phyloP scores from a whole-genome alignment of 2,113 vertebrate genomes.

The Caracal caracal region DNA sequence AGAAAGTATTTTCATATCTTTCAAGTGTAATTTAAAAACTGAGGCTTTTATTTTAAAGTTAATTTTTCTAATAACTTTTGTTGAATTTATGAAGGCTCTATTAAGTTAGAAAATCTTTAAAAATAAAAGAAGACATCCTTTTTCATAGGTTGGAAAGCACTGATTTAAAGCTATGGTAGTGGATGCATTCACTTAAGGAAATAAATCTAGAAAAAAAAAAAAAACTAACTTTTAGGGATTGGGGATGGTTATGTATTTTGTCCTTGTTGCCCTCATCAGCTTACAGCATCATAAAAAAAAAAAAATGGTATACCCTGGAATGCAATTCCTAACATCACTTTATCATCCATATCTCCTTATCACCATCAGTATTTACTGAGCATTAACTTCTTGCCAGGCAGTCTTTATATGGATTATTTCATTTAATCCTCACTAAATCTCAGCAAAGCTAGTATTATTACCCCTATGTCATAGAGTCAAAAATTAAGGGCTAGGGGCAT shows the following conservation, averaged over 20 bases:
- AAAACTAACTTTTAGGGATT: not conserved
- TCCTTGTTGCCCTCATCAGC: not conserved
- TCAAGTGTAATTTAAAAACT: not conserved
- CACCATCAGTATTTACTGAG: not conserved
- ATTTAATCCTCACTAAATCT: slow-evolving; percentile 28
- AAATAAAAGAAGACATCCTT: not conserved
- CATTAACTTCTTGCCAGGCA: not conserved
- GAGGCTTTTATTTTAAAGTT: not conserved
- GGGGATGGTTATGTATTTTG: not conserved
- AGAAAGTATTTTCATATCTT: not conserved
- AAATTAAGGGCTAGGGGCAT: not conserved
- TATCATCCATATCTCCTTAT: not conserved
- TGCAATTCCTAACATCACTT: not conserved
- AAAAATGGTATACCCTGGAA: not conserved
- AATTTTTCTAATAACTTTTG: not conserved
- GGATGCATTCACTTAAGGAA: not conserved
- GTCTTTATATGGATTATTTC: not conserved
- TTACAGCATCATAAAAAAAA: not conserved
- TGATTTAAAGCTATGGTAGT: not conserved
- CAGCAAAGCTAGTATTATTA: not conserved
- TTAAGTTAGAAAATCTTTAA: not conserved
- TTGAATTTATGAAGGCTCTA: not conserved
- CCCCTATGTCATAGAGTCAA: not conserved
- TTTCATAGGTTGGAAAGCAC: not conserved
- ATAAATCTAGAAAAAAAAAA: not conserved